Evolutionary conservation across 2,113 vertebrate species (phyloP).

Genomic region (Notechis scutatus): DNA sequence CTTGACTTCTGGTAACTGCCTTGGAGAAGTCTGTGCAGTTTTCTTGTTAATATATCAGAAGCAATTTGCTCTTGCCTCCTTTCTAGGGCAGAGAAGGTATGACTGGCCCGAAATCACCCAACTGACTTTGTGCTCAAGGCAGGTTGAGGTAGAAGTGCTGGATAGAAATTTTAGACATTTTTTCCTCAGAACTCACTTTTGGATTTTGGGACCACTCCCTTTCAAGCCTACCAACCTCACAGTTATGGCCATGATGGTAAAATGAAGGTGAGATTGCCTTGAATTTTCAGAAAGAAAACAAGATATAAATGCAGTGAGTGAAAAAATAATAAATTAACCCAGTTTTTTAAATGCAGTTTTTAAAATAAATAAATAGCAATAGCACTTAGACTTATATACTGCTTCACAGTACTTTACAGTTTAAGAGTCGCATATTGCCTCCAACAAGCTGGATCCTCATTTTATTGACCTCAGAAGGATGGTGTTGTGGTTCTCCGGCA

Average conservation of each 20-base stretch:
- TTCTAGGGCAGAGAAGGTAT: background rate
- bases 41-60: background rate
- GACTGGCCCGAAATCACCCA: background rate
- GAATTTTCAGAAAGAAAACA: background rate
- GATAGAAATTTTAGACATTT: background rate
- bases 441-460: too few species aligned
- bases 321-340: background rate
- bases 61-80: background rate
- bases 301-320: background rate
- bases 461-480: too few species aligned
- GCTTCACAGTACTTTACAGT: too few species aligned
- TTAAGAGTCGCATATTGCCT: too few species aligned
- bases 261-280: background rate
- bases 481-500: too few species aligned
- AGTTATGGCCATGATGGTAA: background rate
- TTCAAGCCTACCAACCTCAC: background rate
- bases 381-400: too few species aligned
- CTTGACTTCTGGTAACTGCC: background rate
- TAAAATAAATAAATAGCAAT: background rate
- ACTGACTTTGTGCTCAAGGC: background rate
- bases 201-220: background rate
- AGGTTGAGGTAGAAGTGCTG: background rate
- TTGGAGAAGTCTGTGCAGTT: background rate
- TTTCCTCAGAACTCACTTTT: background rate
- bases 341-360: background rate